Percentiles rank a stretch among this genome's conserved stretches.
phyloP scores from a whole-genome alignment of 2,888 invertebrate species.

The Polydrusus pterygomalis region DNA sequence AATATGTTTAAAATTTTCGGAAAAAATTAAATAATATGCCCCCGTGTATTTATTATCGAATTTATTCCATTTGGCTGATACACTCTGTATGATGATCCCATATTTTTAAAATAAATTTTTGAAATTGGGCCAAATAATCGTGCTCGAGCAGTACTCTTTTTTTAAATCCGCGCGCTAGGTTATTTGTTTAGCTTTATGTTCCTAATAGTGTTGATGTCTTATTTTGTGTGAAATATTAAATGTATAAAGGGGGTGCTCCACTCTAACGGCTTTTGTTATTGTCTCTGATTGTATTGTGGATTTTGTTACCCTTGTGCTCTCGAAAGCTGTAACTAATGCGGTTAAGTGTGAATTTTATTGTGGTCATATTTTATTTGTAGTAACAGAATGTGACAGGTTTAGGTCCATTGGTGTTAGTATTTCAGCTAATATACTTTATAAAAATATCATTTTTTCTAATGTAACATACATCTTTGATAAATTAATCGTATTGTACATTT shows the following conservation, averaged over 20 bases:
- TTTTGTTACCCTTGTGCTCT: constrained; percentile 38
- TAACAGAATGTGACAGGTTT: constrained; percentile 10
- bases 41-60: no score
- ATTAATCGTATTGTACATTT: no score
- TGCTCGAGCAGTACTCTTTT: neutral
- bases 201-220: constrained; percentile 34
- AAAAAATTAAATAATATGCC: no score
- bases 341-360: constrained; percentile 61
- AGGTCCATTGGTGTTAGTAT: constrained; percentile 7
- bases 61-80: no score
- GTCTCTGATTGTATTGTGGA: constrained; percentile 39
- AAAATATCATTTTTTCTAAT: no score
- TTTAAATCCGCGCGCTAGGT: neutral
- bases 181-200: constrained; percentile 7
- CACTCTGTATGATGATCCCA: no score
- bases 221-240: constrained; percentile 44
- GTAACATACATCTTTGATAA: no score
- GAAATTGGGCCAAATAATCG: neutral
- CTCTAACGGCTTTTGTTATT: constrained; percentile 42
- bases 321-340: constrained; percentile 58
- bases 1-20: no score
- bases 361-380: constrained; percentile 31
- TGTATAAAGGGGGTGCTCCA: constrained; percentile 19
- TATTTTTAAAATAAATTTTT: neutral
- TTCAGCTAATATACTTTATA: neutral